A percentile compares a stretch with the other conserved stretches of the same genome.
Evolutionary conservation across 2,888 invertebrate species (phyloP).

Genomic region (Idaea biselata): DNA sequence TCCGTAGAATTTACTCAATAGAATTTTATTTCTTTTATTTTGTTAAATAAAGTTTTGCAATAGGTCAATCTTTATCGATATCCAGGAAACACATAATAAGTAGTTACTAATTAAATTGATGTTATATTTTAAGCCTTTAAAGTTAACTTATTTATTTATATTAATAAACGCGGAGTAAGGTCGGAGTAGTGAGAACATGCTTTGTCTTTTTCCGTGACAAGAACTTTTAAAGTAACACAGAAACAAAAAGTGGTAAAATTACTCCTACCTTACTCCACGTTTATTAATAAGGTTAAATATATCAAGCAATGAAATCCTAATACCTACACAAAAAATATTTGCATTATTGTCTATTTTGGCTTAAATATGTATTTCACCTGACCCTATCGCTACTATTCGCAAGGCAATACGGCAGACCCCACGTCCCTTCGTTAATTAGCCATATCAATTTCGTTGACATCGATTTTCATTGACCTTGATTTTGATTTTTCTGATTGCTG

Average conservation of each 20-base stretch:
- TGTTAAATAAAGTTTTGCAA: conserved; percentile 2
- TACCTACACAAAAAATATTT: no score
- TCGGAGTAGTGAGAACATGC: no score
- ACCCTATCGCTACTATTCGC: background rate
- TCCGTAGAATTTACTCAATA: conserved; percentile 18
- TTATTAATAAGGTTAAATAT: no score
- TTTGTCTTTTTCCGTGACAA: no score
- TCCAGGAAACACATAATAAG: background rate
- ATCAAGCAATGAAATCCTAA: no score
- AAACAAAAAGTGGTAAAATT: no score
- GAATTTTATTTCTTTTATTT: conserved; percentile 26
- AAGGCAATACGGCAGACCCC: conserved; percentile 13
- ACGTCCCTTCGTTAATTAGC: conserved; percentile 55
- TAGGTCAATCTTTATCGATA: background rate
- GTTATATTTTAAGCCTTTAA: background rate
- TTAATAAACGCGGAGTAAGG: no score
- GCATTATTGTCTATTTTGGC: background rate
- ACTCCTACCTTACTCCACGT: no score
- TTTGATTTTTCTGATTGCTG: background rate
- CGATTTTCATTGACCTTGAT: conserved; percentile 8
- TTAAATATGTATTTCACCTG: no score
- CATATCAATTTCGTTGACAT: conserved; percentile 40
- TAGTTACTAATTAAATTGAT: background rate
- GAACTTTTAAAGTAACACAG: no score
- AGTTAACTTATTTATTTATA: no score